Conservation (phyloP, 2,797 vertebrate species). For the Falco biarmicus region DNA sequence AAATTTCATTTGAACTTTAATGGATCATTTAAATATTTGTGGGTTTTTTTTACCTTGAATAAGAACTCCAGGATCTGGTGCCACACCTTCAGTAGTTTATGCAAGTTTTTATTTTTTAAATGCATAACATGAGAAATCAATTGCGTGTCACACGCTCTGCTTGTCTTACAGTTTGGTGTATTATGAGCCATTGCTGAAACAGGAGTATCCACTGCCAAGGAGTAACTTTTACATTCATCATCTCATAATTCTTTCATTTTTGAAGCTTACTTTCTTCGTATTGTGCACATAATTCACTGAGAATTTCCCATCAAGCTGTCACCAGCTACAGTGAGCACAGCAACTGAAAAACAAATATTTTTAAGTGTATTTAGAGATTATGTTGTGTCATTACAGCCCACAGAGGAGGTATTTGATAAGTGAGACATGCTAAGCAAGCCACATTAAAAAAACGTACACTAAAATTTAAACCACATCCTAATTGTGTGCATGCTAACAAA, state of each 20-base stretch:
- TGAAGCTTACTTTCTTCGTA: slow-evolving; percentile 9
- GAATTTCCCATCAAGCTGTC: slow-evolving; percentile 46
- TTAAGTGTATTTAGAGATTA: slow-evolving; percentile 55
- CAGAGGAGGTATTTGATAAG: slow-evolving; percentile 28
- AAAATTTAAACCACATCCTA: slow-evolving; percentile 26
- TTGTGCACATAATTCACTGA: slow-evolving; percentile 11
- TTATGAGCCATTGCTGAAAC: not conserved
- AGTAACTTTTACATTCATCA: not conserved
- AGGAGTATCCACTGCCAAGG: not conserved
- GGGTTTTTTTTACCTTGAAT: not conserved
- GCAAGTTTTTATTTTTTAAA: slow-evolving; percentile 11
- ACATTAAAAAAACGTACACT: not conserved
- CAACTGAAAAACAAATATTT: slow-evolving; percentile 46
- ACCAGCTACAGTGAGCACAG: slow-evolving; percentile 44
- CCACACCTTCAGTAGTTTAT: not conserved
- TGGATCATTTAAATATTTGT: not conserved
- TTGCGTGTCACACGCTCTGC: not conserved
- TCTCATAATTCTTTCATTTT: slow-evolving; percentile 21
- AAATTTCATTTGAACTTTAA: not conserved
- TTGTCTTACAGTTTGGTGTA: not conserved
- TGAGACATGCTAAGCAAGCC: not conserved
- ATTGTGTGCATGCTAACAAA: slow-evolving; percentile 25
- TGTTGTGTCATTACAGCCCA: slow-evolving; percentile 18
- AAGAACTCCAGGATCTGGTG: not conserved
- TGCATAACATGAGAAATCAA: not conserved